Percentiles rank a stretch among this genome's conserved stretches.
These are phyloP conservation scores for Stenotaenia linearis DNA, from an alignment of 2,888 invertebrate genomes.

Conservation along the genomic window DNA sequence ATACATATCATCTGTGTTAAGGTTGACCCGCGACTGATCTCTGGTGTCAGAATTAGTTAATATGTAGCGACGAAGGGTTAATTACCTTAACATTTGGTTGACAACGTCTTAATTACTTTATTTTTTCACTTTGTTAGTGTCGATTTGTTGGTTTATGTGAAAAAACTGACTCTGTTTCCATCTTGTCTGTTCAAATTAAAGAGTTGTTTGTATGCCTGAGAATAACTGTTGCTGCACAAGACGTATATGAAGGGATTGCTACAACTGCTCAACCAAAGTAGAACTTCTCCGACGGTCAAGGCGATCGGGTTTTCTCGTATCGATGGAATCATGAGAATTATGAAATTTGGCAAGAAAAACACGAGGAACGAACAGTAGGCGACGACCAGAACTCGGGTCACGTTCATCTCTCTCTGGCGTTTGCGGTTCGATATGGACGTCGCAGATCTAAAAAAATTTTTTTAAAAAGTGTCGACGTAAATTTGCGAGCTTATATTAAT, in stretches of 20 bases:
- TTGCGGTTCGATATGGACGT: background rate
- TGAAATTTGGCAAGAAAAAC: conserved; percentile 13
- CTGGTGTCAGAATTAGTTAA: background rate
- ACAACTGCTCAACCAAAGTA: conserved; percentile 24
- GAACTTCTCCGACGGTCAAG: conserved; percentile 3
- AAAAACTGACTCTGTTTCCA: background rate
- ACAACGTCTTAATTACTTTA: too few species aligned
- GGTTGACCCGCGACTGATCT: background rate
- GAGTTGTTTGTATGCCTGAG: background rate
- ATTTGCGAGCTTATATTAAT: background rate
- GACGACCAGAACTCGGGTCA: background rate
- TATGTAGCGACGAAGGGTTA: too few species aligned
- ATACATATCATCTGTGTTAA: background rate
- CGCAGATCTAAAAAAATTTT: background rate
- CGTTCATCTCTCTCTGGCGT: background rate
- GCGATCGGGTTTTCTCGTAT: background rate
- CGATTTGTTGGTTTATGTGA: too few species aligned
- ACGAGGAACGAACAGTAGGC: conserved; percentile 10
- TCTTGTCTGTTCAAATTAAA: background rate
- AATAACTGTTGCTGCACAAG: background rate
- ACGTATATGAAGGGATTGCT: conserved; percentile 27
- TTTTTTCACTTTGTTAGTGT: too few species aligned
- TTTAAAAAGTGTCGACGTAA: background rate
- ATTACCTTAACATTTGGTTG: too few species aligned
- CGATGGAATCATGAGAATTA: conserved; percentile 8